Percentiles rank a stretch among this genome's conserved stretches.
Evolutionary conservation across 1,140 invertebrate species (phyloP).

Genomic region (Ceratina calcarata): DNA sequence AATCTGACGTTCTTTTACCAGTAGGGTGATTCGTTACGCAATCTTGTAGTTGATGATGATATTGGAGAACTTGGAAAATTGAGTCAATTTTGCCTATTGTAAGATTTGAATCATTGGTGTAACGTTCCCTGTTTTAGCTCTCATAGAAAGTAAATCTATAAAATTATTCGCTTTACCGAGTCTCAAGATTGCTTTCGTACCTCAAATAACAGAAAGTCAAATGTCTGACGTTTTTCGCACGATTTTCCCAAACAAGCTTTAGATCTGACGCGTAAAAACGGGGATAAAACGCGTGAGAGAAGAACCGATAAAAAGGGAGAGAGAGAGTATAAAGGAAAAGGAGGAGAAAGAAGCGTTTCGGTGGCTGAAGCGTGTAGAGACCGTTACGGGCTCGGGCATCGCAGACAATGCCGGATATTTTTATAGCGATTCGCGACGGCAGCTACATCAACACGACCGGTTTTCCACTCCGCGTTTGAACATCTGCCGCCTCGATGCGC

Average conservation of each 20-base stretch:
- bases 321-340: conserved; percentile 3
- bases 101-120: too few species aligned
- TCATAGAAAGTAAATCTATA: too few species aligned
- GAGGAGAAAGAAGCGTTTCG: conserved; percentile 50
- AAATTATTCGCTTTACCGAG: too few species aligned
- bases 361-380: conserved; percentile 59
- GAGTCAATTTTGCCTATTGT: not conserved
- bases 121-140: too few species aligned
- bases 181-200: too few species aligned
- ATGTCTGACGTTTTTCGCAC: too few species aligned
- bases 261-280: too few species aligned
- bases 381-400: conserved; percentile 74
- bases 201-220: too few species aligned
- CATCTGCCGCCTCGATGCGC: conserved; percentile 75
- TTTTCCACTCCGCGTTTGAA: conserved; percentile 78
- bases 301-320: not conserved
- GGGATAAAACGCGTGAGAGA: not conserved
- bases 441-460: conserved; percentile 81
- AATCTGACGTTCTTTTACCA: not conserved
- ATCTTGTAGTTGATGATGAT: not conserved
- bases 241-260: too few species aligned
- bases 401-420: conserved; percentile 79
- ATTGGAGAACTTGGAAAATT: not conserved
- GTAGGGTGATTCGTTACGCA: not conserved
- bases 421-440: conserved; percentile 80